Evolutionary conservation across 2,888 invertebrate genomes (phyloP), one percentile per base, ranked within the genome.

Genomic region (Pterobdella sp.): DNA sequence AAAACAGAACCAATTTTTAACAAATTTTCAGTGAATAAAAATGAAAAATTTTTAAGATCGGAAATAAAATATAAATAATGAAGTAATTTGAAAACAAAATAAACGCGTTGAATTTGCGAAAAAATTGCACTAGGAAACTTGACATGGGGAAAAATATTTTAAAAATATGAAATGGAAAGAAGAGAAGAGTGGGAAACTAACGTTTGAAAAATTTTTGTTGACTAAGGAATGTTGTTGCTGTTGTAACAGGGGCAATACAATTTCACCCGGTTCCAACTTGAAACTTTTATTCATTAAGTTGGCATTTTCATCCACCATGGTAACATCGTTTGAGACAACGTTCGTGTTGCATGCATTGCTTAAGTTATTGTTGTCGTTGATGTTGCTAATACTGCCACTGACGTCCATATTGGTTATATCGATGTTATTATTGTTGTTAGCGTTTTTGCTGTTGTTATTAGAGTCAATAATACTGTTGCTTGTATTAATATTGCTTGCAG

Each of bases 281-380:
- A 4, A 52, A 52, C 49, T 68, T 42, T 29, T 49, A 52, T 68
- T 68, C 52, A 22, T 69, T 49, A 2, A 18, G 42, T 37, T 36
- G n/a, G n/a, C n/a, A n/a, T n/a, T n/a, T n/a, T n/a, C n/a, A n/a
- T n/a, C n/a, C n/a, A n/a, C n/a, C n/a, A n/a, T n/a, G n/a, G n/a
- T n/a, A n/a, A n/a, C n/a, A n/a, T n/a, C n/a, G n/a, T n/a, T n/a
- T n/a, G n/a, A n/a, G n/a, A n/a, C n/a, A n/a, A n/a, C n/a, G n/a
- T n/a, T n/a, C n/a, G n/a, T n/a, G 69, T 42, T 69, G 68, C 22
- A 26, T 7, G 18, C 10, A 18, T 42, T 42, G 7, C 18, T 42
- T 14, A 14, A 14, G 42, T 14, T 14, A 42, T 42, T 42, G 42
- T 42, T 42, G 42, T 42, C 18, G 42, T 42, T 42, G 18, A 42